Conservation (phyloP, 2,113 vertebrate genomes). For the Austrofundulus limnaeus region DNA sequence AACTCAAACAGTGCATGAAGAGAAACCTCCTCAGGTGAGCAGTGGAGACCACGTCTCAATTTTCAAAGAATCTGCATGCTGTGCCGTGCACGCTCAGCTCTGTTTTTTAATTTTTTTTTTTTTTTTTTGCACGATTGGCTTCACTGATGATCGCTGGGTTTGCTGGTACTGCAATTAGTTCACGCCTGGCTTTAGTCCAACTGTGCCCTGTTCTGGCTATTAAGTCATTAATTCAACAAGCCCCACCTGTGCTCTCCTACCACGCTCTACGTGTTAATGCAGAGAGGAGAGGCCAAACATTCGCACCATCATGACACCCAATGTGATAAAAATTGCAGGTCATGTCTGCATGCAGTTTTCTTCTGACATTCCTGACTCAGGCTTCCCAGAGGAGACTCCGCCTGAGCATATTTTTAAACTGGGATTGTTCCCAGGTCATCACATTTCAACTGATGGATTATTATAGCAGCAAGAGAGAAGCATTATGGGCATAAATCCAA, state of each 20-base stretch:
- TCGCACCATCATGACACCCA: conserved; percentile 13
- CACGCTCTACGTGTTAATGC: conserved; percentile 19
- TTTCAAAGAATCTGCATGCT: conserved; percentile 6
- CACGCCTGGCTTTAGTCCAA: conserved; percentile 44
- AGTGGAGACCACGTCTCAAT: neutral
- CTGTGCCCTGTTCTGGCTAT: conserved; percentile 32
- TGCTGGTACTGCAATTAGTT: conserved; percentile 41
- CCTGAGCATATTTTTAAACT: conserved; percentile 29
- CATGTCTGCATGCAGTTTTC: conserved; percentile 1
- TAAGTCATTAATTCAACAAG: conserved; percentile 50
- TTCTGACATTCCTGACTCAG: conserved; percentile 20
- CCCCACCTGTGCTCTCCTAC: conserved; percentile 42
- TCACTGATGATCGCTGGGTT: conserved; percentile 19
- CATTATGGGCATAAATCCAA: neutral
- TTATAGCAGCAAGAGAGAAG: neutral
- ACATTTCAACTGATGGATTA: neutral
- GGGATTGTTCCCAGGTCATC: neutral
- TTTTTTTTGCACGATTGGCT: conserved; percentile 6
- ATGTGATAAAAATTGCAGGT: conserved; percentile 38
- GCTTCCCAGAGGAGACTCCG: conserved; percentile 13
- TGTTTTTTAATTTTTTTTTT: neutral
- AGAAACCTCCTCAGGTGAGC: neutral
- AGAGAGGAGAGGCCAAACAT: conserved; percentile 18
- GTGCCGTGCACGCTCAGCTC: conserved; percentile 13
- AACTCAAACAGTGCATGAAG: conserved; percentile 4